A percentile compares a stretch with the other conserved stretches of the same genome.
phyloP scores from a whole-genome alignment of 2,888 invertebrate genomes.

The Drosophila colorata region DNA sequence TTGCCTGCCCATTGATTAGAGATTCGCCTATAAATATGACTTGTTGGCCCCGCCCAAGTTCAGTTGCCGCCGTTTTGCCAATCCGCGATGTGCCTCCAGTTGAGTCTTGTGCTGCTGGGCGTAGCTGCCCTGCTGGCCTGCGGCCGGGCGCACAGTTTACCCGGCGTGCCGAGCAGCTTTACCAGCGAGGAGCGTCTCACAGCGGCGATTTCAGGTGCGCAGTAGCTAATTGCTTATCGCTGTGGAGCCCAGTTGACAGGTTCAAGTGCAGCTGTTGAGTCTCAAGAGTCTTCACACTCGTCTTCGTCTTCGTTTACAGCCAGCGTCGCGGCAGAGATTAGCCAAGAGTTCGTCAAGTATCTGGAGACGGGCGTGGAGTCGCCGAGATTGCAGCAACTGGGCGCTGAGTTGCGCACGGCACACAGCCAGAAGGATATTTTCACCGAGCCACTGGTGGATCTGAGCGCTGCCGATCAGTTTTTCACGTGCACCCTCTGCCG shows the following conservation, averaged over 20 bases:
- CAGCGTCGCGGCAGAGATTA: constrained; percentile 74
- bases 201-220: constrained; percentile 69
- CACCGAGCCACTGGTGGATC: constrained; percentile 64
- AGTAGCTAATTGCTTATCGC: constrained; percentile 8
- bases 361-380: constrained; percentile 73
- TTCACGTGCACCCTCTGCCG: constrained; percentile 81
- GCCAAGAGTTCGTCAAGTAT: constrained; percentile 76
- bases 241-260: constrained; percentile 12
- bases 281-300: constrained; percentile 5
- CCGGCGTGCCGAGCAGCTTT: constrained; percentile 53
- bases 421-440: constrained; percentile 71
- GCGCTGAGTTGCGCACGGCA: constrained; percentile 63
- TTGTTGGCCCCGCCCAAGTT: background rate
- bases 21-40: constrained; percentile 47
- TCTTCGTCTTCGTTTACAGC: constrained; percentile 55
- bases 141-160: constrained; percentile 47
- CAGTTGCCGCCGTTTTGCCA: constrained; percentile 35
- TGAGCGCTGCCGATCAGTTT: constrained; percentile 70
- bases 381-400: constrained; percentile 57
- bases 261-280: constrained; percentile 23
- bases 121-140: constrained; percentile 36
- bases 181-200: constrained; percentile 57
- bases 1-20: constrained; percentile 25
- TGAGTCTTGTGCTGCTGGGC: constrained; percentile 41
- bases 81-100: constrained; percentile 39